Conservation (phyloP, 2,888 invertebrate species). For the Macaria liturata region DNA sequence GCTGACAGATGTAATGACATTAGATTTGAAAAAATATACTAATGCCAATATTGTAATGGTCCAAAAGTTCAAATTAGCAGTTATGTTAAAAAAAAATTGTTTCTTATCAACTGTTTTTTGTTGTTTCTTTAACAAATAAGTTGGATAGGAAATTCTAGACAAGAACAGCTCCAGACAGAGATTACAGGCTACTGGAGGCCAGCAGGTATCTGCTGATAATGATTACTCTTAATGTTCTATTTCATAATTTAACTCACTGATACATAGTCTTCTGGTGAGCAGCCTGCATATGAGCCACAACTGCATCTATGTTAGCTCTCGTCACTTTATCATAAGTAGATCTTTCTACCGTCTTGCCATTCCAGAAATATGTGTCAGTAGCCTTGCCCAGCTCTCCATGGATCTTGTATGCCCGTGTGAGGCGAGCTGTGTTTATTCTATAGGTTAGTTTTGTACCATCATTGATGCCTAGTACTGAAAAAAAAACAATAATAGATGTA, state of each 20-base stretch:
- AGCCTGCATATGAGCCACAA: slow-evolving; percentile 92
- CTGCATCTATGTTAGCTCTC: slow-evolving; percentile 86
- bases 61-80: too few relatives aligned
- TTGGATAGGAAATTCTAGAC: too few relatives aligned
- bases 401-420: slow-evolving; percentile 88
- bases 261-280: slow-evolving; percentile 94
- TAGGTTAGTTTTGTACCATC: slow-evolving; percentile 83
- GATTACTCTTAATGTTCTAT: too few relatives aligned
- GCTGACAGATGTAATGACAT: too few relatives aligned
- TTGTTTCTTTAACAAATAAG: too few relatives aligned
- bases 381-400: slow-evolving; percentile 90
- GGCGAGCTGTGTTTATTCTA: slow-evolving; percentile 83
- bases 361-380: slow-evolving; percentile 88
- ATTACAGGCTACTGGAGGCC: too few relatives aligned
- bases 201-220: too few relatives aligned
- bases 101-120: too few relatives aligned
- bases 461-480: slow-evolving; percentile 89
- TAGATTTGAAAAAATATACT: too few relatives aligned
- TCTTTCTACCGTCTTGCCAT: slow-evolving; percentile 88
- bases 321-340: slow-evolving; percentile 88
- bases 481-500: background rate
- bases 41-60: too few relatives aligned
- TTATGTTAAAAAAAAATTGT: too few relatives aligned
- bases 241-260: slow-evolving; percentile 81
- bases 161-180: too few relatives aligned